These are phyloP conservation scores for Poecilia picta DNA, from an alignment of 2,797 vertebrate genomes.

Conservation along the genomic window DNA sequence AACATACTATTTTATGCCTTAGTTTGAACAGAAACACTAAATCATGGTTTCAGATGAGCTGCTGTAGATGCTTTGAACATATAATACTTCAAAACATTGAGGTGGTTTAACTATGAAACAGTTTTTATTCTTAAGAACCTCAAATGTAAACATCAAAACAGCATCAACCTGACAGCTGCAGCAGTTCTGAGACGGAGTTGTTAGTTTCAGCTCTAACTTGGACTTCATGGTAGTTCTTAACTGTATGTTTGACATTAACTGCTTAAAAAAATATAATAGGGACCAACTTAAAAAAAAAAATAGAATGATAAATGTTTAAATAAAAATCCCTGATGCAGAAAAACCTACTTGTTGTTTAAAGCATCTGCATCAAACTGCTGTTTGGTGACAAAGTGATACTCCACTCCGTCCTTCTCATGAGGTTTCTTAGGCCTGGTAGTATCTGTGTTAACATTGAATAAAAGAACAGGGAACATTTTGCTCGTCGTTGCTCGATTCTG, in stretches of 20 bases:
- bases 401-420: conserved; percentile 94
- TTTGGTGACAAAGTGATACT: conserved; percentile 96
- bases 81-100: background rate
- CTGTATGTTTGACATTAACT: background rate
- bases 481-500: background rate
- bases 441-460: conserved; percentile 74
- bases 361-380: conserved; percentile 91
- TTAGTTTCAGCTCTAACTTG: background rate
- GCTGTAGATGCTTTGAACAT: background rate
- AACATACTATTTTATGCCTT: background rate
- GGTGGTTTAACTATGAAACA: background rate
- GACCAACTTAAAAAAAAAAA: background rate
- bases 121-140: background rate
- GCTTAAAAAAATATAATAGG: background rate
- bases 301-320: background rate
- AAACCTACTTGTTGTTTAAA: conserved; percentile 90
- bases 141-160: background rate
- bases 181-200: background rate
- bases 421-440: conserved; percentile 92
- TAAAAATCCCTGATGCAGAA: background rate
- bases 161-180: background rate
- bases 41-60: background rate
- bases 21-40: background rate
- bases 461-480: background rate
- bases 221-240: background rate